phyloP scores from a whole-genome alignment of 1,140 invertebrate genomes.

The Trissolcus basalis region DNA sequence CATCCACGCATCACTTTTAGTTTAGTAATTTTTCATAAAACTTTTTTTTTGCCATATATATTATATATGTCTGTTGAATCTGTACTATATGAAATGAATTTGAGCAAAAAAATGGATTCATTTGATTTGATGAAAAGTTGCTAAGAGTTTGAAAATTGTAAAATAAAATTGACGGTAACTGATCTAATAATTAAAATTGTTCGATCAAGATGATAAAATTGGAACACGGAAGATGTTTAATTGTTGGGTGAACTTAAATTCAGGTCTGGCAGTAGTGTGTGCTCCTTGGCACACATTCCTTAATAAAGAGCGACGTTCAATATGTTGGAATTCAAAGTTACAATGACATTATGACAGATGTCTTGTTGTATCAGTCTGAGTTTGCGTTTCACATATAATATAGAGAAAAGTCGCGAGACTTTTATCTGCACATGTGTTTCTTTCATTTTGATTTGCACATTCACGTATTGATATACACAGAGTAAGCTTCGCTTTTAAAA shows the following conservation, averaged over 20 bases:
- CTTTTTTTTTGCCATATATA: too few relatives aligned
- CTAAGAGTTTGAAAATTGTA: too few relatives aligned
- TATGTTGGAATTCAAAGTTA: conserved; percentile 22
- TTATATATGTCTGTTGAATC: too few relatives aligned
- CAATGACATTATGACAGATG: conserved; percentile 37
- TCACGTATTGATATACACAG: too few relatives aligned
- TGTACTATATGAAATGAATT: too few relatives aligned
- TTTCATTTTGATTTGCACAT: not conserved
- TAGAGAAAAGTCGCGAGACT: not conserved
- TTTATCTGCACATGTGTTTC: not conserved
- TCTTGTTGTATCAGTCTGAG: conserved; percentile 24
- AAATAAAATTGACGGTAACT: not conserved
- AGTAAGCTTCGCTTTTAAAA: too few relatives aligned
- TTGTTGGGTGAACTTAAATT: not conserved
- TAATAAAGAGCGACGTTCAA: conserved; percentile 24
- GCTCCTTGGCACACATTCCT: not conserved
- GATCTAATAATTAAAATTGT: too few relatives aligned
- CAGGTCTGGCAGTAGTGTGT: not conserved
- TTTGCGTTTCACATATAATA: conserved; percentile 28
- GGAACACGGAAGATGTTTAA: too few relatives aligned
- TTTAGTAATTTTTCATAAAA: too few relatives aligned
- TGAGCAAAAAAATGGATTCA: too few relatives aligned
- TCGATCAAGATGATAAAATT: too few relatives aligned
- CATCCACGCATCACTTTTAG: too few relatives aligned
- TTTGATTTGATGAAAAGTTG: conserved; percentile 1